Percentiles rank a stretch among this genome's conserved stretches.
These are phyloP conservation scores for Axis porcinus DNA, from an alignment of 2,113 vertebrate species.

Conservation along the genomic window DNA sequence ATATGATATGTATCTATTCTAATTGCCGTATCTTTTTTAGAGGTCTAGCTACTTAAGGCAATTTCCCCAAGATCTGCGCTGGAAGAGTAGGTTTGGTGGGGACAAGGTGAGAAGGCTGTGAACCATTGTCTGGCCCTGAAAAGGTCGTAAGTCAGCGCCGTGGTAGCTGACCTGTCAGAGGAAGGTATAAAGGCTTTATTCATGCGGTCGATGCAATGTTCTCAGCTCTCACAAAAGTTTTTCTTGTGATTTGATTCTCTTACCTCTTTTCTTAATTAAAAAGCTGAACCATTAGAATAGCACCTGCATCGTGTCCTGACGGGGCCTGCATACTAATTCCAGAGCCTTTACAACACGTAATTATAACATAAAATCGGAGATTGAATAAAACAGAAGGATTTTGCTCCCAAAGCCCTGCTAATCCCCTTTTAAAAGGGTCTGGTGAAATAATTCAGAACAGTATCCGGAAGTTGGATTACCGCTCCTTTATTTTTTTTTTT, in stretches of 20 bases:
- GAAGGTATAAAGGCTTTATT: conserved; percentile 88
- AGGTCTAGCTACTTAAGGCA: conserved; percentile 74
- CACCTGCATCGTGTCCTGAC: conserved; percentile 90
- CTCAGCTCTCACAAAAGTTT: conserved; percentile 88
- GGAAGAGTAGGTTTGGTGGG: conserved; percentile 78
- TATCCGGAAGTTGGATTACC: conserved; percentile 99
- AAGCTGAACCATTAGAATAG: conserved; percentile 89
- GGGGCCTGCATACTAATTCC: conserved; percentile 88
- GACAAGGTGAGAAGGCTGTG: conserved; percentile 86
- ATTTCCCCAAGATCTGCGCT: conserved; percentile 79
- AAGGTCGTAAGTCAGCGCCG: conserved; percentile 86
- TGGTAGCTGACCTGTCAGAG: conserved; percentile 84
- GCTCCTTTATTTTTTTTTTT: conserved; percentile 90
- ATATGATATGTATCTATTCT: conserved; percentile 69
- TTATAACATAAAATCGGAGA: conserved; percentile 96
- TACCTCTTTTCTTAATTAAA: conserved; percentile 88
- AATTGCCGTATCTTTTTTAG: conserved; percentile 73
- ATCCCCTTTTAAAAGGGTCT: conserved; percentile 98
- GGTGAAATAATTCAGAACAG: conserved; percentile 98
- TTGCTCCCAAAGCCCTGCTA: conserved; percentile 92
- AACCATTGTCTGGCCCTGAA: conserved; percentile 84
- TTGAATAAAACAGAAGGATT: conserved; percentile 90
- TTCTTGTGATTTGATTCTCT: conserved; percentile 87
- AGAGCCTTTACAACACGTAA: conserved; percentile 91
- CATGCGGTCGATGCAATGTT: conserved; percentile 81